These are phyloP conservation scores for Linnaemya vulpina DNA, from an alignment of 2,888 invertebrate species.

Conservation along the genomic window DNA sequence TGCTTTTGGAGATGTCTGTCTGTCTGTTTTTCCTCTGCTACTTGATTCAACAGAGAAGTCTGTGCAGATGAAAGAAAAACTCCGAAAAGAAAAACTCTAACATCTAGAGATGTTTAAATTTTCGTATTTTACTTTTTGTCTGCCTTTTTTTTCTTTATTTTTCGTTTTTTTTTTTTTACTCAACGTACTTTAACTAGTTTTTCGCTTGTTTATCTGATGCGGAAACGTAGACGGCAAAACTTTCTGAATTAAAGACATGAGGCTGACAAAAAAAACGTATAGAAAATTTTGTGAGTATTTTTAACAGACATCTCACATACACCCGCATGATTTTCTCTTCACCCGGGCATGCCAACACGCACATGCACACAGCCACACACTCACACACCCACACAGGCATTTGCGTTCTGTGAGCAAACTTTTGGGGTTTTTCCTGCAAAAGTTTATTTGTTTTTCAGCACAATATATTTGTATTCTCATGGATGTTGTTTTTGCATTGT, in stretches of 20 bases:
- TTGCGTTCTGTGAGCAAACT: neutral
- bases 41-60: constrained; percentile 16
- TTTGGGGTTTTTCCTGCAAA: neutral
- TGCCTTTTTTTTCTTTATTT: too few relatives aligned
- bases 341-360: neutral
- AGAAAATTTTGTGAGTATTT: constrained; percentile 1
- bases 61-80: neutral
- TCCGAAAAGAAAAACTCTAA: constrained; percentile 6
- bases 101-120: constrained; percentile 50
- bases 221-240: constrained; percentile 58
- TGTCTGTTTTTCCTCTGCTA: neutral
- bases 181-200: constrained; percentile 29
- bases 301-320: neutral
- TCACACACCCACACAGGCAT: neutral
- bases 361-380: neutral
- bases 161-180: too few relatives aligned
- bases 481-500: constrained; percentile 12
- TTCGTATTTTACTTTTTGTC: constrained; percentile 35
- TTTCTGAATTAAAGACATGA: constrained; percentile 58
- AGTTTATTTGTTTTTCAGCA: neutral
- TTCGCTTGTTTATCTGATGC: constrained; percentile 50
- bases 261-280: constrained; percentile 13
- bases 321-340: neutral
- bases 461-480: neutral
- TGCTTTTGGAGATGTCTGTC: neutral